phyloP scores from a whole-genome alignment of 1,140 invertebrate species.

The Panagrolaimus sp. region DNA sequence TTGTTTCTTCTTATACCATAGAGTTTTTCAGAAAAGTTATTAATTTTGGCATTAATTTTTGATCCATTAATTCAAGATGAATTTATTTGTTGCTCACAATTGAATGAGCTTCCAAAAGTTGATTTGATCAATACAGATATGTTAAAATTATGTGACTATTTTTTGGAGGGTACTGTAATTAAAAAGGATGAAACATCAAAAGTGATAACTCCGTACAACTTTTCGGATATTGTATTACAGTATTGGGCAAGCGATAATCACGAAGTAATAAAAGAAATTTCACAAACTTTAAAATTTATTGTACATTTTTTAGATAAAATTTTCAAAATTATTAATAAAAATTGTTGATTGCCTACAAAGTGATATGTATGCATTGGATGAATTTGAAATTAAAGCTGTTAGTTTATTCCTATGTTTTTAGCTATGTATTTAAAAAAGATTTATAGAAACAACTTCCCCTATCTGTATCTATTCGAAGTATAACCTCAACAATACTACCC shows the following conservation, averaged over 20 bases:
- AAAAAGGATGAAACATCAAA: not conserved
- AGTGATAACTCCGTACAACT: not conserved
- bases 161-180: conserved; percentile 2
- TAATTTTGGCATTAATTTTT: not conserved
- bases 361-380: conserved; percentile 3
- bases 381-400: not conserved
- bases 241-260: not conserved
- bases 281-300: too few relatives aligned
- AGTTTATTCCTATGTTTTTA: not conserved
- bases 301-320: not conserved
- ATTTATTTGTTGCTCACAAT: not conserved
- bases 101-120: not conserved
- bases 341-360: not conserved
- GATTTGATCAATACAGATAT: not conserved
- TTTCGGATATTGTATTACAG: not conserved
- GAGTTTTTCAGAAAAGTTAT: not conserved
- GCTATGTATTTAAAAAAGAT: not conserved
- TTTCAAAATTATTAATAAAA: not conserved
- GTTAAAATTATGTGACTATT: not conserved
- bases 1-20: not conserved
- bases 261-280: too few relatives aligned
- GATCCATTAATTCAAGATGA: not conserved
- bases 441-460: not conserved
- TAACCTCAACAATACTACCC: not conserved
- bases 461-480: not conserved